Conservation (phyloP, 2,797 vertebrate species). For the Danio aesculapii region DNA sequence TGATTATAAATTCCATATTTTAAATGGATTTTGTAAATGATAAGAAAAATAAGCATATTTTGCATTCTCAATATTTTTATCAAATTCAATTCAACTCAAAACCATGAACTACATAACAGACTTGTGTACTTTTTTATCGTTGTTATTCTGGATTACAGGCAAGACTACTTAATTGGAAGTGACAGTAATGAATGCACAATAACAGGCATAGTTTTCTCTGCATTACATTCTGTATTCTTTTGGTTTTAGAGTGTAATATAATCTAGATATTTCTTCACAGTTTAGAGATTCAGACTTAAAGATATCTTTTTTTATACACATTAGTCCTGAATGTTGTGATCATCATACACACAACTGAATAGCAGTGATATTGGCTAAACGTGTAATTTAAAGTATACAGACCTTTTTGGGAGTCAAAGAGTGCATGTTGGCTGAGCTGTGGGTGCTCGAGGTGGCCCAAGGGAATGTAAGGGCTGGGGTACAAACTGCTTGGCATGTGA, state of each 20-base stretch:
- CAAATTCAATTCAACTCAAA: no score
- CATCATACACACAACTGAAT: background rate
- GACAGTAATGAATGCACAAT: background rate
- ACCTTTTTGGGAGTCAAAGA: constrained; percentile 96
- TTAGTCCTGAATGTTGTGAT: background rate
- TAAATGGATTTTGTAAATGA: background rate
- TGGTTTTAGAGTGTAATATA: background rate
- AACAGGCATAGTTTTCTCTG: background rate
- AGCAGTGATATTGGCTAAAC: background rate
- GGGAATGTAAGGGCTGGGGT: constrained; percentile 90
- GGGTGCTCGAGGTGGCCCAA: constrained; percentile 91
- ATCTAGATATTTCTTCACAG: background rate
- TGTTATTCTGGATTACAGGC: background rate
- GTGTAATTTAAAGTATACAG: constrained; percentile 62
- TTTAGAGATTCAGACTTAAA: background rate
- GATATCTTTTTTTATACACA: background rate
- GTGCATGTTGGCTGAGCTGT: constrained; percentile 88
- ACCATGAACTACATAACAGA: no score
- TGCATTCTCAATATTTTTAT: no score
- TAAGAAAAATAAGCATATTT: background rate
- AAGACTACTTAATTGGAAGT: no score
- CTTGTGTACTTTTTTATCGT: background rate
- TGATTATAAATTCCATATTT: no score
- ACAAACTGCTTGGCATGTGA: constrained; percentile 88
- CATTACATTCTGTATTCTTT: background rate